These are phyloP conservation scores for Ardeotis arabs DNA, from an alignment of 2,113 vertebrate species.

Conservation along the genomic window DNA sequence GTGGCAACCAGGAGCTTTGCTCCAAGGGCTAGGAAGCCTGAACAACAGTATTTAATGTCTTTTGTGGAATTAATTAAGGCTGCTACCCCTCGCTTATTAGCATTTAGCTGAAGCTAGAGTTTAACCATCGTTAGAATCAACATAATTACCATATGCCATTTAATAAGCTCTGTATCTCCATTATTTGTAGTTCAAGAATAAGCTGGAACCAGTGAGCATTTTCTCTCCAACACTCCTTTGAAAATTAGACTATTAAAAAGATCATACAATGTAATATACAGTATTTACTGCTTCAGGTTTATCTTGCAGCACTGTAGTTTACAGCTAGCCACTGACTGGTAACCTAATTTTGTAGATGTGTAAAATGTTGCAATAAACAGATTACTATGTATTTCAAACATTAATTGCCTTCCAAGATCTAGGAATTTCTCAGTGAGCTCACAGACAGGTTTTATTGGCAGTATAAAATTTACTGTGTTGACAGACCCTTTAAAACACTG, in stretches of 20 bases:
- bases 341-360: slow-evolving; percentile 43
- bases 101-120: neutral
- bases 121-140: neutral
- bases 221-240: neutral
- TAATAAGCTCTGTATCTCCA: neutral
- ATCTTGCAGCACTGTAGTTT: slow-evolving; percentile 17
- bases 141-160: neutral
- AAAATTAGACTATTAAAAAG: slow-evolving; percentile 15
- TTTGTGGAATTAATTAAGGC: neutral
- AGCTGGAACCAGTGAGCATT: neutral
- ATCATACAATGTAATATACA: neutral
- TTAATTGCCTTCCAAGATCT: slow-evolving; percentile 63
- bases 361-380: slow-evolving; percentile 73
- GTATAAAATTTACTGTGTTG: slow-evolving; percentile 70
- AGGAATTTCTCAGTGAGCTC: slow-evolving; percentile 68
- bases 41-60: neutral
- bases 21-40: neutral
- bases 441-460: slow-evolving; percentile 65
- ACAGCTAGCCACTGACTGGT: slow-evolving; percentile 28
- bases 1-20: neutral
- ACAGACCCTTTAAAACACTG: slow-evolving; percentile 47
- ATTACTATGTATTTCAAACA: slow-evolving; percentile 69
- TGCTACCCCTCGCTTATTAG: neutral
- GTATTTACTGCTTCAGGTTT: slow-evolving; percentile 34
- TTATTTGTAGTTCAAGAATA: neutral